phyloP scores from a whole-genome alignment of 2,888 invertebrate genomes.

The Zaprionus bogoriensis region DNA sequence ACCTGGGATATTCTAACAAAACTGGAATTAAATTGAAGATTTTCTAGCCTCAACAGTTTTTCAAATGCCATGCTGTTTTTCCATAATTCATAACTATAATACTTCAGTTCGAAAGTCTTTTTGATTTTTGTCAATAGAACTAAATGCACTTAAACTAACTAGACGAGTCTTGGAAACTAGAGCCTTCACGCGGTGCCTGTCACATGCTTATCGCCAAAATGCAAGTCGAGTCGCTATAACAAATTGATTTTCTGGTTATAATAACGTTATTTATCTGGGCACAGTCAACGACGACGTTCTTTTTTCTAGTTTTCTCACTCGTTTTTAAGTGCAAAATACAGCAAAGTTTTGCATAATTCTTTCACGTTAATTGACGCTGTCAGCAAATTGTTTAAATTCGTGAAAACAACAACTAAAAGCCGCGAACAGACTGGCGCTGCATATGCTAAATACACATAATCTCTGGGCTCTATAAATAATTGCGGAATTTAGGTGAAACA shows the following conservation, averaged over 20 bases:
- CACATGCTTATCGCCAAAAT: conserved; percentile 22
- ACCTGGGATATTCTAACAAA: too few relatives aligned
- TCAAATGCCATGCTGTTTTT: too few relatives aligned
- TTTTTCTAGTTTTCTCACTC: neutral
- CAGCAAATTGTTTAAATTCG: conserved; percentile 50
- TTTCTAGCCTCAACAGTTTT: too few relatives aligned
- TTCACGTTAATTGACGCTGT: conserved; percentile 70
- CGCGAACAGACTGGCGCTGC: conserved; percentile 1
- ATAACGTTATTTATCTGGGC: conserved; percentile 40
- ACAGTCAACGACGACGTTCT: conserved; percentile 3
- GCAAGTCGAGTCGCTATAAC: conserved; percentile 31
- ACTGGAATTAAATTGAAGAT: too few relatives aligned
- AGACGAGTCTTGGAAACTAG: too few relatives aligned
- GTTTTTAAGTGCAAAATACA: conserved; percentile 10
- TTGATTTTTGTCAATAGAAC: too few relatives aligned
- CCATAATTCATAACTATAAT: too few relatives aligned
- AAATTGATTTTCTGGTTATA: conserved; percentile 55
- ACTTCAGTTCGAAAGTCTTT: too few relatives aligned
- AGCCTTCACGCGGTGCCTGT: conserved; percentile 26
- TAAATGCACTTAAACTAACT: too few relatives aligned
- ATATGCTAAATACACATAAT: conserved; percentile 39
- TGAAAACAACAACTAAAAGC: neutral
- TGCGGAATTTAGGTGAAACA: conserved; percentile 75
- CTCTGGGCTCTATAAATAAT: conserved; percentile 64
- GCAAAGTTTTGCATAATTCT: conserved; percentile 40